Percentiles rank a stretch among this genome's conserved stretches.
phyloP scores from a whole-genome alignment of 92 coral and sea anemone species.

The Pocillopora meandrina region DNA sequence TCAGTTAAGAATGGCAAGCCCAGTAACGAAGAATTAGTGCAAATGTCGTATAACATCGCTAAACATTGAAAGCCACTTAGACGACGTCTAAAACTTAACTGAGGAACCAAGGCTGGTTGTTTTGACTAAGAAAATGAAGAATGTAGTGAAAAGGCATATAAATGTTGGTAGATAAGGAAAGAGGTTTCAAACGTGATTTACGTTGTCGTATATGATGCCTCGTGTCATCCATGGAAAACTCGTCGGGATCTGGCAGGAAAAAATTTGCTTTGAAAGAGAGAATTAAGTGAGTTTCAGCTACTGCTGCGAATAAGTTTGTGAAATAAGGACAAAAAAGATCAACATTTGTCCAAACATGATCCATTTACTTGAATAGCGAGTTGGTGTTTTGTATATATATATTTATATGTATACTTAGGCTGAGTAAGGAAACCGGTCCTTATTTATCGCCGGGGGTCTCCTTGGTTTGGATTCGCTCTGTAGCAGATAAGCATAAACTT shows the following conservation, averaged over 20 bases:
- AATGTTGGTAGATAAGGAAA: background rate
- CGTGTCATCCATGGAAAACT: background rate
- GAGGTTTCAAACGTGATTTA: background rate
- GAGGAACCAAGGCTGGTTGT: background rate
- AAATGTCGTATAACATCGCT: background rate
- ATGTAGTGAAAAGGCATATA: background rate
- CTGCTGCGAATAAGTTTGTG: background rate
- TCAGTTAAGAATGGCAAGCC: background rate
- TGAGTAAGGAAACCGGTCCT: too few species aligned
- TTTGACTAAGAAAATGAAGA: background rate
- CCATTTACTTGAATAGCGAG: too few species aligned
- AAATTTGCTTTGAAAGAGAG: background rate
- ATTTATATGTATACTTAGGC: too few species aligned
- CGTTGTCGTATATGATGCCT: background rate
- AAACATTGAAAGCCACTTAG: background rate
- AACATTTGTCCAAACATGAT: too few species aligned
- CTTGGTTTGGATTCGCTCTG: too few species aligned
- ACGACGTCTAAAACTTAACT: background rate
- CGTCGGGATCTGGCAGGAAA: slow-evolving; percentile 1
- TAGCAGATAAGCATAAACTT: too few species aligned
- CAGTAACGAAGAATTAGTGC: background rate
- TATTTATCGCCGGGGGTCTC: too few species aligned
- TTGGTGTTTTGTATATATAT: too few species aligned
- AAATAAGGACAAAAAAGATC: too few species aligned
- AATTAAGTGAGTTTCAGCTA: background rate